phyloP scores from a whole-genome alignment of 2,113 vertebrate genomes.

The Mesitornis unicolor region DNA sequence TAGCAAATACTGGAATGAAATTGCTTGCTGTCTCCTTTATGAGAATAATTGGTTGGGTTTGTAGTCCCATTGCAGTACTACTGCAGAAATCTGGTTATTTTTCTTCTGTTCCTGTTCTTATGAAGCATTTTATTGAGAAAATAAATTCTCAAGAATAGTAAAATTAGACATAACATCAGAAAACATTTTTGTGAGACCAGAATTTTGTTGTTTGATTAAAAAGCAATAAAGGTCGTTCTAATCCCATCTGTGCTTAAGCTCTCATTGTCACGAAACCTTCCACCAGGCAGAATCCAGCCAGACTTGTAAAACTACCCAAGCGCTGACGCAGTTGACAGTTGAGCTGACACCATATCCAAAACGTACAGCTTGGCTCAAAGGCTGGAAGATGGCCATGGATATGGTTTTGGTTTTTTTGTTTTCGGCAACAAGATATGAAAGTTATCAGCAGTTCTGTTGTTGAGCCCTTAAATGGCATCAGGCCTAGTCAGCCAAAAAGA shows the following conservation, averaged over 20 bases:
- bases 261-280: neutral
- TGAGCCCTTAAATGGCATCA: constrained; percentile 13
- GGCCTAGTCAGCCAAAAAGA: neutral
- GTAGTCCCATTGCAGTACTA: neutral
- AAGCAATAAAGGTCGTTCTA: neutral
- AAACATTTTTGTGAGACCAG: neutral
- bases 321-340: constrained; percentile 19
- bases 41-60: neutral
- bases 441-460: constrained; percentile 31
- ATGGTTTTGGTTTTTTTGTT: neutral
- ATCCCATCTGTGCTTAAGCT: neutral
- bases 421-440: neutral
- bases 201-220: neutral
- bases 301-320: constrained; percentile 18
- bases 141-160: neutral
- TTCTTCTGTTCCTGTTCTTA: neutral
- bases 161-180: neutral
- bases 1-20: neutral
- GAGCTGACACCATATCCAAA: neutral
- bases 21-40: neutral
- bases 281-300: neutral
- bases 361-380: constrained; percentile 3
- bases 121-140: constrained; percentile 11
- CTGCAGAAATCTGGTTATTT: neutral
- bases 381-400: constrained; percentile 45